Evolutionary conservation across 2,797 vertebrate species (phyloP).

Genomic region (Meda fulgida): DNA sequence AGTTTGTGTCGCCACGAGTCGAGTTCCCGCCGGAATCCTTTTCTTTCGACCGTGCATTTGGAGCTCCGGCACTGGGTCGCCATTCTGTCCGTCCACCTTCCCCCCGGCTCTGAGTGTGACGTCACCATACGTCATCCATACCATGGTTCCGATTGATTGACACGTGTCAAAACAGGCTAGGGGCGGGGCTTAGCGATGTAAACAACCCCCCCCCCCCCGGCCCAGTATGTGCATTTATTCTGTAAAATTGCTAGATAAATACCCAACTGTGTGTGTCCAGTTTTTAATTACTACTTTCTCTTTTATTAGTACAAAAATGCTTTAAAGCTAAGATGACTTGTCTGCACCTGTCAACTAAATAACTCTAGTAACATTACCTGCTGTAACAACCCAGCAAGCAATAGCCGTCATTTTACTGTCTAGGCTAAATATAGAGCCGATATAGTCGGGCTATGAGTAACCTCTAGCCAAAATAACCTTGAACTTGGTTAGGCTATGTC

Average conservation of each 20-base stretch:
- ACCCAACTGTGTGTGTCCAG: neutral
- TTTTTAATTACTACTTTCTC: neutral
- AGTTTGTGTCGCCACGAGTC: constrained; percentile 96
- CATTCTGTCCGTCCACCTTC: constrained; percentile 89
- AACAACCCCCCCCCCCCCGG: neutral
- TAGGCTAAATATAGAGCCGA: too few relatives aligned
- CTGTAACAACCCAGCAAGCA: neutral
- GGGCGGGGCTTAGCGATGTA: constrained; percentile 33
- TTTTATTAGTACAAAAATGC: neutral
- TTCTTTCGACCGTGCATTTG: constrained; percentile 94
- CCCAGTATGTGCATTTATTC: neutral
- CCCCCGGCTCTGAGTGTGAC: constrained; percentile 74
- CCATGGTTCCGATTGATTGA: constrained; percentile 72
- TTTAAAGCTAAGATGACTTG: neutral
- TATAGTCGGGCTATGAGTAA: too few relatives aligned
- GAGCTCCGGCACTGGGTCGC: constrained; percentile 94
- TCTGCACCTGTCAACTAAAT: neutral
- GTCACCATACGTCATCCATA: constrained; percentile 82
- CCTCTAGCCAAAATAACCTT: too few relatives aligned
- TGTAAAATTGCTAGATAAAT: neutral
- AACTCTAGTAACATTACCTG: neutral
- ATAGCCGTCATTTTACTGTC: too few relatives aligned
- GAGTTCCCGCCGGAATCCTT: constrained; percentile 96
- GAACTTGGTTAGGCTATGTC: too few relatives aligned
- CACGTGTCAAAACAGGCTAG: constrained; percentile 67